Percentiles rank a stretch among this genome's conserved stretches.
Conservation (phyloP, 2,797 vertebrate species). For the Lemur catta region DNA sequence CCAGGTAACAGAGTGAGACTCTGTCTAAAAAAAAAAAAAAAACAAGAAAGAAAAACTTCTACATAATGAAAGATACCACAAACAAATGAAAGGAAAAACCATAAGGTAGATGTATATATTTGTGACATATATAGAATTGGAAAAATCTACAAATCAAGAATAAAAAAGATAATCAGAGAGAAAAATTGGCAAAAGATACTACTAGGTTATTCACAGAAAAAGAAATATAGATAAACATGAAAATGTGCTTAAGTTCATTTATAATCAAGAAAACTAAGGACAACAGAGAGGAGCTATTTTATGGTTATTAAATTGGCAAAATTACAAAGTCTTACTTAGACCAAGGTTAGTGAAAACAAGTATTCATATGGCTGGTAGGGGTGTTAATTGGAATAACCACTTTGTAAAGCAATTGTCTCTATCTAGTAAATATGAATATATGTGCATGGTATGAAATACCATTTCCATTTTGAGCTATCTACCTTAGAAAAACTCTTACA, state of each 20-base stretch:
- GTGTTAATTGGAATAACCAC: not conserved
- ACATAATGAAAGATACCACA: not conserved
- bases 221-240: not conserved
- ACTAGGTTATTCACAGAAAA: not conserved
- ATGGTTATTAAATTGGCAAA: constrained; percentile 17
- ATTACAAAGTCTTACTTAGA: constrained; percentile 17
- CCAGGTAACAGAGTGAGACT: too few species aligned
- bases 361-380: not conserved
- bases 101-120: not conserved
- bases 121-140: not conserved
- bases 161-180: not conserved
- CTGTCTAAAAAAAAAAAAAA: too few species aligned
- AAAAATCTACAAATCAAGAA: constrained; percentile 19
- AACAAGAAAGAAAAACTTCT: not conserved
- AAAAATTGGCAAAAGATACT: not conserved
- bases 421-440: not conserved
- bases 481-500: not conserved
- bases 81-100: not conserved
- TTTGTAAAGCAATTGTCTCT: not conserved
- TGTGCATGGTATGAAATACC: not conserved
- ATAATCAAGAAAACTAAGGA: not conserved
- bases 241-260: constrained; percentile 18
- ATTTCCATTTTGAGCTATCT: not conserved
- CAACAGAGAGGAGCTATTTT: not conserved
- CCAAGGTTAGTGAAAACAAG: not conserved